Percentiles rank a stretch among this genome's conserved stretches.
phyloP scores from a whole-genome alignment of 2,113 vertebrate species.

The Microcebus lehilahytsara region DNA sequence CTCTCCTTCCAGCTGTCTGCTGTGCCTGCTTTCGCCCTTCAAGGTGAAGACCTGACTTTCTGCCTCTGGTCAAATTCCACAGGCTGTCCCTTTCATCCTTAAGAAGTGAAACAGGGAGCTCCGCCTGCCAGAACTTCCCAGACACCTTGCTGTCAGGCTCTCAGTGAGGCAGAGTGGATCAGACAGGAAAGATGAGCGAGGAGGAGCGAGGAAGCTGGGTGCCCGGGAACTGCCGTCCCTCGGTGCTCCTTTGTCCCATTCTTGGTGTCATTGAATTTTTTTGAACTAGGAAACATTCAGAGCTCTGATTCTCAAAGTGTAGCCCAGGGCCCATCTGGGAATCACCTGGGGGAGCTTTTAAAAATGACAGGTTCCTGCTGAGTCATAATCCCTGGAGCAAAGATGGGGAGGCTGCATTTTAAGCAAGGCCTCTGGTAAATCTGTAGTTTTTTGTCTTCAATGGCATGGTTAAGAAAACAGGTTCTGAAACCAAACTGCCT shows the following conservation, averaged over 20 bases:
- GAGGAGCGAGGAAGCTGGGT: background rate
- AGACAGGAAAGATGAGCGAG: background rate
- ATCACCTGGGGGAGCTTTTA: background rate
- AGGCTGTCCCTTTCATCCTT: background rate
- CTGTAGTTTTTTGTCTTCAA: background rate
- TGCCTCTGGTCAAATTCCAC: background rate
- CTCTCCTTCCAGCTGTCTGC: background rate
- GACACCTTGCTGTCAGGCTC: background rate
- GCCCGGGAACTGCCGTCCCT: background rate
- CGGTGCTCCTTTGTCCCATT: accelerated
- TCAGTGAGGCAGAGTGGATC: background rate
- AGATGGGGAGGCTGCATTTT: background rate
- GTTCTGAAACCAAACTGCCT: background rate
- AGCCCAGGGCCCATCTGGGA: background rate
- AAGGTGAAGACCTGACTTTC: slow-evolving; percentile 39
- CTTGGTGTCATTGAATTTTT: background rate
- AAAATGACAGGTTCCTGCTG: background rate
- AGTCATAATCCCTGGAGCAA: background rate
- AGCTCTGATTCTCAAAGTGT: background rate
- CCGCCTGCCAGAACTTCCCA: background rate
- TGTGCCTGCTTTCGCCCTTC: background rate
- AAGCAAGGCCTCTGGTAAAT: background rate
- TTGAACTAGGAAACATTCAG: background rate
- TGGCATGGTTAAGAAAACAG: background rate
- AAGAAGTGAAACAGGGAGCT: background rate